Evolutionary conservation across 2,888 invertebrate genomes (phyloP).

Genomic region (Rhorus exstirpatorius): DNA sequence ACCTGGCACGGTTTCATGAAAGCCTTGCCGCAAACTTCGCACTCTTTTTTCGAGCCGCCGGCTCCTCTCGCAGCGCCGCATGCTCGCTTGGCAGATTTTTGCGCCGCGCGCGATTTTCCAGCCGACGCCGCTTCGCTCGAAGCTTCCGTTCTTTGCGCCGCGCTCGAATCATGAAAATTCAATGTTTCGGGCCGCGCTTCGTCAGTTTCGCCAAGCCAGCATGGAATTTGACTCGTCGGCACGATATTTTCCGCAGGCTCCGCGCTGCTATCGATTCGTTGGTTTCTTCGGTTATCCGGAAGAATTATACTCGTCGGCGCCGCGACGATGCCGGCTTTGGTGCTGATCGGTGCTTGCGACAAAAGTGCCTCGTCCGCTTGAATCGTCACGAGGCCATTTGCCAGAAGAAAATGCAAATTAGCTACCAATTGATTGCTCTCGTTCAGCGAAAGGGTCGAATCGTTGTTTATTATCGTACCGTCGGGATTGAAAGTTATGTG

Average conservation of each 20-base stretch:
- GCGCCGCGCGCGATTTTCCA: too few relatives aligned
- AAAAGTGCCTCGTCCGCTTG: slow-evolving; percentile 86
- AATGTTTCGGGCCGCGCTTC: too few relatives aligned
- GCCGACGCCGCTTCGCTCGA: too few relatives aligned
- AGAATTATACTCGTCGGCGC: too few relatives aligned
- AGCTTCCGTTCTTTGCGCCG: too few relatives aligned
- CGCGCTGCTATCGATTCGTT: slow-evolving; percentile 38
- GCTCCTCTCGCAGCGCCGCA: too few relatives aligned
- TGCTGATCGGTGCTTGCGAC: slow-evolving; percentile 50
- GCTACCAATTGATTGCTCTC: slow-evolving; percentile 82
- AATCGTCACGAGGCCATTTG: slow-evolving; percentile 82
- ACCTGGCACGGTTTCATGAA: slow-evolving; percentile 88
- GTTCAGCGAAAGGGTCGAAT: slow-evolving; percentile 80
- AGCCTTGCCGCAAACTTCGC: slow-evolving; percentile 86
- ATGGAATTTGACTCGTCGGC: slow-evolving; percentile 62
- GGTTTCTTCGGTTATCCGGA: slow-evolving; percentile 24
- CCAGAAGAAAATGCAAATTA: slow-evolving; percentile 80
- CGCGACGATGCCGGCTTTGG: too few relatives aligned
- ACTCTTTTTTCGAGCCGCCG: slow-evolving; percentile 79
- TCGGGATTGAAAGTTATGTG: slow-evolving; percentile 80
- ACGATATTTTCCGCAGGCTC: slow-evolving; percentile 66
- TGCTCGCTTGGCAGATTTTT: too few relatives aligned
- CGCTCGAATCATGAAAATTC: too few relatives aligned
- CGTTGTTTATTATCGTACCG: slow-evolving; percentile 81
- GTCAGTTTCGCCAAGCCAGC: slow-evolving; percentile 22